Evolutionary conservation across 1,140 invertebrate genomes (phyloP).

Genomic region (Drosophila virilis): DNA sequence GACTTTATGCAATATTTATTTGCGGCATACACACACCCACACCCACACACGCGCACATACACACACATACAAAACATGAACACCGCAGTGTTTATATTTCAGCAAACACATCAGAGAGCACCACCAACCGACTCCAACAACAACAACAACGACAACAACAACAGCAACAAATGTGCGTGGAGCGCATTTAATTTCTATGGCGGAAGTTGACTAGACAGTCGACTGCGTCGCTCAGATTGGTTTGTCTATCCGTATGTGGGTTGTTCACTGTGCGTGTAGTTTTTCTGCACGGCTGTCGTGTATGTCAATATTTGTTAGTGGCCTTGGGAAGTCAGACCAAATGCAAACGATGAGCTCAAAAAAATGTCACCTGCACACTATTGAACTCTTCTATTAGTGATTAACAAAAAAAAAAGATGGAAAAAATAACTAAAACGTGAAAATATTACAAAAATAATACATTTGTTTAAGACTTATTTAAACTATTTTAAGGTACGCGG

Average conservation of each 20-base stretch:
- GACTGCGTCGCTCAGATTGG: slow-evolving; percentile 65
- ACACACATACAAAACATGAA: slow-evolving; percentile 28
- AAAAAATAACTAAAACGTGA: background rate
- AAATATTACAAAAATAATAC: too few species aligned
- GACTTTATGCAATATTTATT: slow-evolving; percentile 80
- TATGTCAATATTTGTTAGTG: slow-evolving; percentile 60
- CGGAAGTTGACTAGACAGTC: slow-evolving; percentile 77
- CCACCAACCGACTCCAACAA: slow-evolving; percentile 26
- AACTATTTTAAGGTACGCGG: too few species aligned
- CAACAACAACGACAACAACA: slow-evolving; percentile 36
- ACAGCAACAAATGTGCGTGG: slow-evolving; percentile 66
- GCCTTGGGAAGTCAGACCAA: slow-evolving; percentile 47
- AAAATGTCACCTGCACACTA: slow-evolving; percentile 48
- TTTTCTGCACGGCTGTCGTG: slow-evolving; percentile 3
- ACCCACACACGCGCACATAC: slow-evolving; percentile 22
- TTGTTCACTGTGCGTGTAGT: background rate
- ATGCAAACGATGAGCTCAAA: slow-evolving; percentile 35
- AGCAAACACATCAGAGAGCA: slow-evolving; percentile 52
- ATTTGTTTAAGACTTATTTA: too few species aligned
- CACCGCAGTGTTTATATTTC: slow-evolving; percentile 66
- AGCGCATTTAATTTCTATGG: slow-evolving; percentile 78
- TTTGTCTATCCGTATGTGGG: slow-evolving; percentile 21
- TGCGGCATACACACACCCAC: slow-evolving; percentile 44
- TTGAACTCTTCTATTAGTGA: slow-evolving; percentile 16
- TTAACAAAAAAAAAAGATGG: background rate